phyloP scores from a whole-genome alignment of 2,797 vertebrate genomes.

The Esox lucius region DNA sequence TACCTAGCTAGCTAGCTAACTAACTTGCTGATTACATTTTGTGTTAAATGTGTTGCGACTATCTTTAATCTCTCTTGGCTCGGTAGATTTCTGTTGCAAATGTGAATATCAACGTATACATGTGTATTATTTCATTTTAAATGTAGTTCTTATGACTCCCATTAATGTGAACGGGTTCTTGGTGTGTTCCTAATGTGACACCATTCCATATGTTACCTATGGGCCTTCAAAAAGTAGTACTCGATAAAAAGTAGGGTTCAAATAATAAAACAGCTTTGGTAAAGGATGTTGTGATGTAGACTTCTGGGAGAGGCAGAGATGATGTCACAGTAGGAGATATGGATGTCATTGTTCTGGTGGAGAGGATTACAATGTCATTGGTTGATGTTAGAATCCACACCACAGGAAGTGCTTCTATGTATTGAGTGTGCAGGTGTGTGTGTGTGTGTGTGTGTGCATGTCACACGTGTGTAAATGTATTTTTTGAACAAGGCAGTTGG shows the following conservation, averaged over 20 bases:
- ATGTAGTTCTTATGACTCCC: no score
- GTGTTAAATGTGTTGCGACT: no score
- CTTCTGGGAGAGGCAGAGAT: conserved; percentile 39
- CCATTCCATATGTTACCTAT: neutral
- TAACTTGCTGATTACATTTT: no score
- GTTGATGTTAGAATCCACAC: neutral
- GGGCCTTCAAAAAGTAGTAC: neutral
- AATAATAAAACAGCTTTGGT: neutral
- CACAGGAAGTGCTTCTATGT: conserved; percentile 13
- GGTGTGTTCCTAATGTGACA: neutral
- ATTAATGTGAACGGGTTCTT: no score
- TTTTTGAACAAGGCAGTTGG: neutral
- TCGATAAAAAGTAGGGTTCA: neutral
- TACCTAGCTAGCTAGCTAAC: no score
- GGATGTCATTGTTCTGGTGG: conserved; percentile 40
- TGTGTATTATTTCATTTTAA: no score
- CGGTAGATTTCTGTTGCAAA: no score
- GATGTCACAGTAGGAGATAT: conserved; percentile 45
- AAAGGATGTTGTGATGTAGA: conserved; percentile 47
- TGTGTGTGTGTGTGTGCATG: neutral
- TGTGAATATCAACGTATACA: no score
- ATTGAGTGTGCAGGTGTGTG: conserved; percentile 11
- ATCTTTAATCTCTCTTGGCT: no score
- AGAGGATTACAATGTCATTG: conserved; percentile 27
- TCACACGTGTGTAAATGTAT: neutral